Conservation (phyloP, 2,113 vertebrate species). For the Mystacornis crossleyi region DNA sequence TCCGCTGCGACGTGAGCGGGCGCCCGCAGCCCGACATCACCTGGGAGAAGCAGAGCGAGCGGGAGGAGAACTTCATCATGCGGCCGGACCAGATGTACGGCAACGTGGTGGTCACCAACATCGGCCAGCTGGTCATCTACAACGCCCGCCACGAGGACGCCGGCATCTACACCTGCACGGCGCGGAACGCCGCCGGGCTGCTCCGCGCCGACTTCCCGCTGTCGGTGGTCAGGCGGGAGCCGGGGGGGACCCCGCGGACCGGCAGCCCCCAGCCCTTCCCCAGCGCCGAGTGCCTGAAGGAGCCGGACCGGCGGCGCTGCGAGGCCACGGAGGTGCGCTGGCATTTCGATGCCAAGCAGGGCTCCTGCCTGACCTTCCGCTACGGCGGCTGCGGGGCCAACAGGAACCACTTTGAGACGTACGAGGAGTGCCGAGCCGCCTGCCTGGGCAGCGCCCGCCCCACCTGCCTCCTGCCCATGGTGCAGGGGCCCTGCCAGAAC, state of each 20-base stretch:
- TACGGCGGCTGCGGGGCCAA: constrained; percentile 81
- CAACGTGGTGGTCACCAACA: constrained; percentile 95
- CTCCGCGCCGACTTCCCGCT: constrained; percentile 90
- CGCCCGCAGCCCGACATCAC: constrained; percentile 88
- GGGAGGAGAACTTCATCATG: constrained; percentile 87
- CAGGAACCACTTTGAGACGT: constrained; percentile 90
- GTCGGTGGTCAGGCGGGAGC: constrained; percentile 83
- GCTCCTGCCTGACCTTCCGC: constrained; percentile 85
- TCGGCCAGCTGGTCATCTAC: constrained; percentile 95
- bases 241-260: constrained; percentile 16
- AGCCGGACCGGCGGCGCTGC: constrained; percentile 79
- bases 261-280: constrained; percentile 70
- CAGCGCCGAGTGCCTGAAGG: constrained; percentile 84
- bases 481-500: constrained; percentile 90
- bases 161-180: constrained; percentile 92
- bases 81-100: constrained; percentile 96
- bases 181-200: constrained; percentile 84
- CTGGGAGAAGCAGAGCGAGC: constrained; percentile 94
- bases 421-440: constrained; percentile 86
- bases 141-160: constrained; percentile 89
- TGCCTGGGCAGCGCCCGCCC: constrained; percentile 81
- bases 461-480: constrained; percentile 86
- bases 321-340: constrained; percentile 83
- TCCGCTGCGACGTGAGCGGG: constrained; percentile 91
- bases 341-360: constrained; percentile 85